phyloP scores from a whole-genome alignment of 1,140 invertebrate genomes.

The Bombus terrestris region DNA sequence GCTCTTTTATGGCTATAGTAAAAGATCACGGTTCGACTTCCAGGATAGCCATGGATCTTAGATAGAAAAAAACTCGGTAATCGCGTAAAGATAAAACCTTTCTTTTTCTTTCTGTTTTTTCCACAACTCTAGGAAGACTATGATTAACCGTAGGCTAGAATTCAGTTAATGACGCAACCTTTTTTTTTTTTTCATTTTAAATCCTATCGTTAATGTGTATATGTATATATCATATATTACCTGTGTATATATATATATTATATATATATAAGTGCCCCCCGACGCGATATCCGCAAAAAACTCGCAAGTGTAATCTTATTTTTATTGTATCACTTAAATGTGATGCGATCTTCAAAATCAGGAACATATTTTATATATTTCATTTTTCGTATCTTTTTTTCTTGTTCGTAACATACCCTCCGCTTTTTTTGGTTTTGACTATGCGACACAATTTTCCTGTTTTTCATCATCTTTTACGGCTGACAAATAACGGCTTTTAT shows the following conservation, averaged over 20 bases:
- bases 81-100: conserved; percentile 57
- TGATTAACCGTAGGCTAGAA: conserved; percentile 82
- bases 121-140: conserved; percentile 81
- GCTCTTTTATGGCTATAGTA: conserved; percentile 35
- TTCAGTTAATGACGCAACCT: conserved; percentile 66
- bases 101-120: conserved; percentile 44
- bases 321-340: conserved; percentile 29
- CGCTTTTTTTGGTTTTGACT: conserved; percentile 7
- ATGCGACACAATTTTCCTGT: conserved; percentile 45
- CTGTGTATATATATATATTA: conserved; percentile 24
- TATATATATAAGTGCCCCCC: conserved; percentile 38
- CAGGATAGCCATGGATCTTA: conserved; percentile 56
- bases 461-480: background rate
- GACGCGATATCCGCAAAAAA: conserved; percentile 50
- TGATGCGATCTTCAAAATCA: conserved; percentile 54
- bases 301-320: conserved; percentile 32
- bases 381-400: conserved; percentile 9
- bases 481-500: background rate
- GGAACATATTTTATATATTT: conserved; percentile 54
- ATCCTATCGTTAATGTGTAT: background rate
- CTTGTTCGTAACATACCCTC: conserved; percentile 14
- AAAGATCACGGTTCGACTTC: conserved; percentile 4
- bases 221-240: conserved; percentile 17
- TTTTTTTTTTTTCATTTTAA: background rate
- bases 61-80: conserved; percentile 31